A percentile compares a stretch with the other conserved stretches of the same genome.
Conservation (phyloP, 2,888 invertebrate species). For the Nowickia ferox region DNA sequence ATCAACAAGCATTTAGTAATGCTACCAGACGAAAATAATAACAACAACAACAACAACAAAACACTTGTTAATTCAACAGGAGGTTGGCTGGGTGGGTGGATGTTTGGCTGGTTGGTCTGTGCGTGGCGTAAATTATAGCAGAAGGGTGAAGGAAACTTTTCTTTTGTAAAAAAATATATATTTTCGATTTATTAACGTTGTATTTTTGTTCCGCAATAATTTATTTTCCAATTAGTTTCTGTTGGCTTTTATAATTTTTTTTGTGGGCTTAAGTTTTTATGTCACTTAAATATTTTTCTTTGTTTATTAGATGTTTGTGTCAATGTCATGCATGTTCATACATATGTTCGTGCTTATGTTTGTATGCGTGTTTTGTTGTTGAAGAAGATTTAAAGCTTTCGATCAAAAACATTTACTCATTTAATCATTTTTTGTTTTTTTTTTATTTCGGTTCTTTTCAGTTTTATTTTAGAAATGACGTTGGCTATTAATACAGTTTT, state of each 20-base stretch:
- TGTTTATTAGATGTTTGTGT: constrained; percentile 53
- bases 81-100: constrained; percentile 35
- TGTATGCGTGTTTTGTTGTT: constrained; percentile 63
- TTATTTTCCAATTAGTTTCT: constrained; percentile 17
- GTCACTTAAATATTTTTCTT: constrained; percentile 40
- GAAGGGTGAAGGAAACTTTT: not conserved
- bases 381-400: constrained; percentile 71
- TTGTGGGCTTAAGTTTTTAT: constrained; percentile 5
- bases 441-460: not conserved
- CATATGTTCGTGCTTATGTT: constrained; percentile 1
- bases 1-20: constrained; percentile 68
- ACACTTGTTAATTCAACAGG: constrained; percentile 69
- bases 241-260: constrained; percentile 22
- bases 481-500: constrained; percentile 23
- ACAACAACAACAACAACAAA: constrained; percentile 29
- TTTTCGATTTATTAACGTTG: constrained; percentile 5
- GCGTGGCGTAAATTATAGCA: not conserved
- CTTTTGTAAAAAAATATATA: not conserved
- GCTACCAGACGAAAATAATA: constrained; percentile 13
- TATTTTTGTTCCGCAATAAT: constrained; percentile 2
- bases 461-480: constrained; percentile 21
- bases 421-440: constrained; percentile 28
- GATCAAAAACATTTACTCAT: constrained; percentile 69
- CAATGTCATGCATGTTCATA: constrained; percentile 64
- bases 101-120: not conserved